Conservation (phyloP, 2,113 vertebrate genomes). For the Solea solea region DNA sequence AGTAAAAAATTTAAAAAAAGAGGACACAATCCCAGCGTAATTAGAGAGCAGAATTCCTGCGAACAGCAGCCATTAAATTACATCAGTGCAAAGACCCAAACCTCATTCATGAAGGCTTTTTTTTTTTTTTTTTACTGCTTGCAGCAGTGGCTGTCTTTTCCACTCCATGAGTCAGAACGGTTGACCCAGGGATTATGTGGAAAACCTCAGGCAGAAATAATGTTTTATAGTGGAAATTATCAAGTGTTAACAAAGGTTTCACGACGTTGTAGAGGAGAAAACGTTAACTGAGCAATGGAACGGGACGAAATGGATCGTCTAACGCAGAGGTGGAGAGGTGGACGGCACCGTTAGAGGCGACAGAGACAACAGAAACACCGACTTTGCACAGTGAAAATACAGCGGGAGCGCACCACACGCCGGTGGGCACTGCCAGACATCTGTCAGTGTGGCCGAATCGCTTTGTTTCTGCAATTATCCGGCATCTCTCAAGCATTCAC, state of each 20-base stretch:
- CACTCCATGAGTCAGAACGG: constrained; percentile 56
- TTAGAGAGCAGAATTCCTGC: constrained; percentile 36
- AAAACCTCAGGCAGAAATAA: constrained; percentile 48
- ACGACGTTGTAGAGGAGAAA: constrained; percentile 14
- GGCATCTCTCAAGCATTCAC: constrained; percentile 57
- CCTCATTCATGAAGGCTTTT: constrained; percentile 40
- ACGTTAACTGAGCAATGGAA: constrained; percentile 18
- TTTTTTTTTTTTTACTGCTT: constrained; percentile 39
- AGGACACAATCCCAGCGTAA: constrained; percentile 49
- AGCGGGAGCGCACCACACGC: constrained; percentile 41
- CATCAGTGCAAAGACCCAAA: constrained; percentile 38
- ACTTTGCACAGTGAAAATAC: constrained; percentile 42
- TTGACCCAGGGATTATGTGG: constrained; percentile 52
- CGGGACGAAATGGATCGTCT: constrained; percentile 1
- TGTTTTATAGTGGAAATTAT: constrained; percentile 63
- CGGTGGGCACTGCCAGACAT: constrained; percentile 64
- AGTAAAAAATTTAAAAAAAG: constrained; percentile 25
- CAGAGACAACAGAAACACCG: constrained; percentile 28
- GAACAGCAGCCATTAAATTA: constrained; percentile 54
- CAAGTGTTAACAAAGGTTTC: constrained; percentile 54
- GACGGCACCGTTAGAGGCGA: constrained; percentile 13
- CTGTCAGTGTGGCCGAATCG: constrained; percentile 63
- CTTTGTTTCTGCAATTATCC: constrained; percentile 71
- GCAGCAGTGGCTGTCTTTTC: constrained; percentile 58
- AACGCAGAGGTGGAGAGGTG: constrained; percentile 15